Percentiles rank a stretch among this genome's conserved stretches.
These are phyloP conservation scores for Drosophila borborema DNA, from an alignment of 2,888 invertebrate genomes.

Conservation along the genomic window DNA sequence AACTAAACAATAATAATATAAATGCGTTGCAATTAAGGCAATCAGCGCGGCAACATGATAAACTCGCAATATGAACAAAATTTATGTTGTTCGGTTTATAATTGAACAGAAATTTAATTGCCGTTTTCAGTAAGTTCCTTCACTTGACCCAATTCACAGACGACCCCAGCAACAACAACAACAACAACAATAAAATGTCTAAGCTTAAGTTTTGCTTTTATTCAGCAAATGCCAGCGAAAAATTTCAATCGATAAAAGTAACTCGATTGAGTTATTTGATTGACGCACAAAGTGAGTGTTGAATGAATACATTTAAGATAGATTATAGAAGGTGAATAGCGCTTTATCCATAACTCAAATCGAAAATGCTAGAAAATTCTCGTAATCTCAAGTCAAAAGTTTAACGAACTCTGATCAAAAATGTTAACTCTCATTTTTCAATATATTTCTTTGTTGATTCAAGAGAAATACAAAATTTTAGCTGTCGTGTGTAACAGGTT, in stretches of 20 bases:
- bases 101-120: slow-evolving; percentile 70
- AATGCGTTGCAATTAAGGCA: slow-evolving; percentile 67
- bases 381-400: slow-evolving; percentile 14
- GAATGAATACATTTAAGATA: slow-evolving; percentile 31
- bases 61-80: slow-evolving; percentile 37
- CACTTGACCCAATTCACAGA: slow-evolving; percentile 77
- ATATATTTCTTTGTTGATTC: slow-evolving; percentile 19
- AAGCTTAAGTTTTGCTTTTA: neutral
- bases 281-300: slow-evolving; percentile 39
- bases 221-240: slow-evolving; percentile 9
- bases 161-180: slow-evolving; percentile 50
- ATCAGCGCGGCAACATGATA: slow-evolving; percentile 51
- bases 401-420: slow-evolving; percentile 29
- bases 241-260: slow-evolving; percentile 23
- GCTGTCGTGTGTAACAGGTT: slow-evolving; percentile 39
- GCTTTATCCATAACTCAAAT: slow-evolving; percentile 12
- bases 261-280: slow-evolving; percentile 27
- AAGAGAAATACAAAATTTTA: slow-evolving; percentile 16
- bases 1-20: slow-evolving; percentile 30
- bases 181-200: slow-evolving; percentile 13
- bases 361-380: slow-evolving; percentile 34
- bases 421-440: neutral
- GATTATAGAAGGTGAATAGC: slow-evolving; percentile 13
- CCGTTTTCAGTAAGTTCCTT: slow-evolving; percentile 72
- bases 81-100: slow-evolving; percentile 37